A percentile compares a stretch with the other conserved stretches of the same genome.
Evolutionary conservation across 2,888 invertebrate genomes (phyloP).

Genomic region (Amblyteles armatorius): DNA sequence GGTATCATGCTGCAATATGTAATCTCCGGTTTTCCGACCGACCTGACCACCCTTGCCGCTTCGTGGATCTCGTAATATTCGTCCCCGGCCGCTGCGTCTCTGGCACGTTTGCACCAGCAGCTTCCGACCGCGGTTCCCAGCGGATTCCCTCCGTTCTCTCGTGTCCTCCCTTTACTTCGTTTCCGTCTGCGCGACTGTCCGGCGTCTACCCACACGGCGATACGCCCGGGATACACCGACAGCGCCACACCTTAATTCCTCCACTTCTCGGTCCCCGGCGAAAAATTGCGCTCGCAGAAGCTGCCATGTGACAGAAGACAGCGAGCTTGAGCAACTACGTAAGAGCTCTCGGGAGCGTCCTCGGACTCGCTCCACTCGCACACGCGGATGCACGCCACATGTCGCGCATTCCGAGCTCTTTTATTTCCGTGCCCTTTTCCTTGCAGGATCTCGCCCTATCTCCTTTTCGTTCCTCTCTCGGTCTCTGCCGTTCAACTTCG

Average conservation of each 20-base stretch:
- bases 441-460: constrained; percentile 71
- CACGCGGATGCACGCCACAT: constrained; percentile 81
- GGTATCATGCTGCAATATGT: constrained; percentile 27
- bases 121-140: constrained; percentile 39
- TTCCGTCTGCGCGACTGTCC: constrained; percentile 45
- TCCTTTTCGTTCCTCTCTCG: constrained; percentile 49
- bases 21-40: constrained; percentile 60
- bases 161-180: constrained; percentile 38
- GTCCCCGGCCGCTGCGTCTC: constrained; percentile 51
- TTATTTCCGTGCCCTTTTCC: constrained; percentile 44
- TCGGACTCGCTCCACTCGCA: constrained; percentile 25
- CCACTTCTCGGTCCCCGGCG: constrained; percentile 57
- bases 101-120: constrained; percentile 45
- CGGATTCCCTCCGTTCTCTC: constrained; percentile 45
- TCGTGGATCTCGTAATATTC: constrained; percentile 64
- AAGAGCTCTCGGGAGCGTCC: constrained; percentile 29
- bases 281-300: constrained; percentile 70
- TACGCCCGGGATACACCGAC: constrained; percentile 11
- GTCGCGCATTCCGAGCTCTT: constrained; percentile 77
- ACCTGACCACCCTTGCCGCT: constrained; percentile 46
- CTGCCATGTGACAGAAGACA: constrained; percentile 35
- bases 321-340: constrained; percentile 8
- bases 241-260: constrained; percentile 66
- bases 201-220: constrained; percentile 37
- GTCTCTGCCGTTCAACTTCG: neutral